Evolutionary conservation across 2,888 invertebrate genomes (phyloP), one percentile per base, ranked within the genome.

Genomic region (Drosophila barbarae): DNA sequence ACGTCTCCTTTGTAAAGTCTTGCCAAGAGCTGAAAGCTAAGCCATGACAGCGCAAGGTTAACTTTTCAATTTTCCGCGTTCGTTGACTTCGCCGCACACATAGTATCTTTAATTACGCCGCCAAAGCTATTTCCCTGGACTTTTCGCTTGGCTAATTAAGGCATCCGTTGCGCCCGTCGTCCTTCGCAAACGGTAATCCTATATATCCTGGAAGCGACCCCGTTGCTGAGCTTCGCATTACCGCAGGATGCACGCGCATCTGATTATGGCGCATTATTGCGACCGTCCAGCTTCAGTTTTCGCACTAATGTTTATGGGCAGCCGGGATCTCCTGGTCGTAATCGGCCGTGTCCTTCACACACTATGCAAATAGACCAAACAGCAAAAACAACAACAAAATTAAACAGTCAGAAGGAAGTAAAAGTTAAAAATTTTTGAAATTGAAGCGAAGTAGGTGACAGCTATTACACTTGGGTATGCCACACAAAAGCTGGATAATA

Each of bases 61-160:
- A 30, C 41, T 58, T 58, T 28, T 55, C 18, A n/a, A 46, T 23
- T 66, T 39, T 23, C 38, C 13, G 26, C 73, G 70, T 75, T 58
- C 65, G 59, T 78, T 76, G 79, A 68, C 83, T 82, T 68, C 58
- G 23, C 23, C 41, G 0, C n/a, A 26, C 42, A 30, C 30, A 23
- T 34, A 7, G 44, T 32, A 38, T 13, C 46, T 47, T 47, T 65
- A 78, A 82, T 76, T 36, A 54, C 47, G 42, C 42, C 46, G 52
- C 64, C 46, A 50, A 61, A 42, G 51, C 23, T 30, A 32, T 30
- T 38, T 41, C n/a, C 18, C 34, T 35, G 15, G 23, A 23, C 38
- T 38, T 41, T 30, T 30, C 30, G 18, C 55, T 13, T 47, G 47
- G 55, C 55, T 55, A 53, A 53, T 66, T 28, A 53, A 66, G 28